These are phyloP conservation scores for Arctia plantaginis DNA, from an alignment of 2,888 invertebrate species.

Conservation along the genomic window DNA sequence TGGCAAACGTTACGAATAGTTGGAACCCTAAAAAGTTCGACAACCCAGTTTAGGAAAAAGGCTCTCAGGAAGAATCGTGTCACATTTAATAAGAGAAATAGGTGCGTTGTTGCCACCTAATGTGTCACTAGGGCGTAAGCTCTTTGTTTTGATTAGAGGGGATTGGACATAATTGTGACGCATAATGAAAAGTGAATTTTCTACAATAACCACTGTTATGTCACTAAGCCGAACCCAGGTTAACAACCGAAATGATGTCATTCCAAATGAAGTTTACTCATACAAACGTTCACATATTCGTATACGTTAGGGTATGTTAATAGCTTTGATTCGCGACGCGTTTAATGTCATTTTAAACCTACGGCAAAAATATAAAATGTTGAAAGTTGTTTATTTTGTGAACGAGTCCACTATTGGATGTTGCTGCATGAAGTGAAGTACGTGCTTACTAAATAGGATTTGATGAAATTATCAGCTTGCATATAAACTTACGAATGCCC, in stretches of 20 bases:
- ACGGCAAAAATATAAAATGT: too few relatives aligned
- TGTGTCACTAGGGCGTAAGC: neutral
- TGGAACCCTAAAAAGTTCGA: too few relatives aligned
- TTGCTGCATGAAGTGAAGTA: too few relatives aligned
- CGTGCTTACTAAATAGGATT: too few relatives aligned
- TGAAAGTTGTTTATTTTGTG: too few relatives aligned
- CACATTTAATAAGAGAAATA: neutral
- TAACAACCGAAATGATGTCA: neutral
- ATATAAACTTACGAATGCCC: too few relatives aligned
- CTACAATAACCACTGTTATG: neutral
- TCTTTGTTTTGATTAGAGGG: neutral
- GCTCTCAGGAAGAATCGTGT: too few relatives aligned
- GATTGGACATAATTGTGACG: neutral
- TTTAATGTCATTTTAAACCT: too few relatives aligned
- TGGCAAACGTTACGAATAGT: too few relatives aligned
- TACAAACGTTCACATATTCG: neutral
- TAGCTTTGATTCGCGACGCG: neutral
- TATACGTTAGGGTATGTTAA: neutral
- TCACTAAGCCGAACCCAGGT: neutral
- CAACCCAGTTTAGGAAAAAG: too few relatives aligned
- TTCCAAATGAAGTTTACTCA: neutral
- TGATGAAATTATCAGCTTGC: too few relatives aligned
- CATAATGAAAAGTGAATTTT: neutral
- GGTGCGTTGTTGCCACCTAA: neutral
- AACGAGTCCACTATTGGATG: too few relatives aligned